A percentile compares a stretch with the other conserved stretches of the same genome.
Conservation (phyloP, 2,113 vertebrate genomes). For the Alligator mississippiensis region DNA sequence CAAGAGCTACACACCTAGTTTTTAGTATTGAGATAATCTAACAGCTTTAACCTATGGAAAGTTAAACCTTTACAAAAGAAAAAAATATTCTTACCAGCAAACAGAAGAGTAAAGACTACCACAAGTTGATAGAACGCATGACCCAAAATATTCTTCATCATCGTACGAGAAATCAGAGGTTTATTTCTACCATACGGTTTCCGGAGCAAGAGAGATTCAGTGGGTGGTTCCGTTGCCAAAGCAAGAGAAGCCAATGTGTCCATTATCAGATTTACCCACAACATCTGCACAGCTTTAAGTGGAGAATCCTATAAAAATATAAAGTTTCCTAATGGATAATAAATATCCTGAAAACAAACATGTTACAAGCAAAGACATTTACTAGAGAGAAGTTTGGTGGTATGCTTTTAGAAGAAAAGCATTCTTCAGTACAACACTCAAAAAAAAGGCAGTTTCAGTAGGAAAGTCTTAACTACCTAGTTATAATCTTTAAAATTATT, state of each 20-base stretch:
- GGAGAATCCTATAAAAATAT: conserved; percentile 92
- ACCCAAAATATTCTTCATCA: conserved; percentile 99
- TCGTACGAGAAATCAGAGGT: conserved; percentile 97
- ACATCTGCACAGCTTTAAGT: conserved; percentile 98
- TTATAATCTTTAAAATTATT: too few species aligned
- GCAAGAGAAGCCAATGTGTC: conserved; percentile 98
- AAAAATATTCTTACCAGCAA: conserved; percentile 87
- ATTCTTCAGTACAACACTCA: conserved; percentile 14
- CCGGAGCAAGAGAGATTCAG: conserved; percentile 93
- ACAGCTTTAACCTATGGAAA: not conserved
- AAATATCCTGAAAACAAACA: conserved; percentile 38
- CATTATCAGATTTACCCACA: conserved; percentile 99
- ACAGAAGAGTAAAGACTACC: conserved; percentile 94
- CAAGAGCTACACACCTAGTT: not conserved
- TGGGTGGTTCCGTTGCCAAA: conserved; percentile 97
- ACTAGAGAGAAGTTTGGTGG: not conserved
- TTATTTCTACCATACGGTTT: conserved; percentile 99
- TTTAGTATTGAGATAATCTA: not conserved
- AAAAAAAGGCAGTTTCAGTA: not conserved
- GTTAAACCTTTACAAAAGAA: not conserved
- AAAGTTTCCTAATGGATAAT: conserved; percentile 63
- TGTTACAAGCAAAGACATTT: conserved; percentile 33
- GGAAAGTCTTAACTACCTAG: not conserved
- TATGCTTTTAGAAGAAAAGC: not conserved
- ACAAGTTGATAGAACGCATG: conserved; percentile 95